A percentile compares a stretch with the other conserved stretches of the same genome.
Evolutionary conservation across 2,797 vertebrate genomes (phyloP).

Genomic region (Acridotheres tristis): DNA sequence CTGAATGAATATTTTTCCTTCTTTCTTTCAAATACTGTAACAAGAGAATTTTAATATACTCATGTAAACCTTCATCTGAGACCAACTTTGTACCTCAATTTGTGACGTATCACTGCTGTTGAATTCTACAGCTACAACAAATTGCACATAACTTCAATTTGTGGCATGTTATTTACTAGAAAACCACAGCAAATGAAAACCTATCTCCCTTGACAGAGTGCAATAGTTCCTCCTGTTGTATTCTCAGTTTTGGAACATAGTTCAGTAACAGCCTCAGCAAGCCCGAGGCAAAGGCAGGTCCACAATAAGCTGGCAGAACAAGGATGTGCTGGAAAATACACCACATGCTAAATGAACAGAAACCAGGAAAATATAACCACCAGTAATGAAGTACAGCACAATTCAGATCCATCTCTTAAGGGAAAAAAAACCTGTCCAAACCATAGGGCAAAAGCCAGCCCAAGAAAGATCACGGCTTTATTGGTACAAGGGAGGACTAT

Average conservation of each 20-base stretch:
- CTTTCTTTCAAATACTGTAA: neutral
- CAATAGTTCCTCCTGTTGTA: neutral
- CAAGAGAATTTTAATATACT: neutral
- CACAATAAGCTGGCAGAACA: neutral
- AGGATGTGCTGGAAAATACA: neutral
- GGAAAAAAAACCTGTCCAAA: neutral
- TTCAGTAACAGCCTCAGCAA: neutral
- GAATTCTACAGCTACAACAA: neutral
- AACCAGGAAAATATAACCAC: neutral
- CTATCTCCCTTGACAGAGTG: neutral
- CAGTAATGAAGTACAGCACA: neutral
- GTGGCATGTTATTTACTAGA: neutral
- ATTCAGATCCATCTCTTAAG: neutral
- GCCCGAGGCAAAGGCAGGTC: neutral
- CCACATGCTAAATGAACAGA: neutral
- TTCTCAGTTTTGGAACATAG: neutral
- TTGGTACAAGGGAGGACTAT: neutral
- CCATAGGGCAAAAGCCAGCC: neutral
- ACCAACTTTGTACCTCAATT: neutral
- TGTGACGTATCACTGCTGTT: neutral
- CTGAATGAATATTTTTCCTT: neutral
- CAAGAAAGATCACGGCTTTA: fast-evolving
- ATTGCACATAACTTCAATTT: neutral
- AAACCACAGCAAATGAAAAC: neutral
- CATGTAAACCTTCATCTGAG: neutral